Percentiles rank a stretch among this genome's conserved stretches.
Evolutionary conservation across 2,888 invertebrate genomes (phyloP).

Genomic region (Tenthredo notha): DNA sequence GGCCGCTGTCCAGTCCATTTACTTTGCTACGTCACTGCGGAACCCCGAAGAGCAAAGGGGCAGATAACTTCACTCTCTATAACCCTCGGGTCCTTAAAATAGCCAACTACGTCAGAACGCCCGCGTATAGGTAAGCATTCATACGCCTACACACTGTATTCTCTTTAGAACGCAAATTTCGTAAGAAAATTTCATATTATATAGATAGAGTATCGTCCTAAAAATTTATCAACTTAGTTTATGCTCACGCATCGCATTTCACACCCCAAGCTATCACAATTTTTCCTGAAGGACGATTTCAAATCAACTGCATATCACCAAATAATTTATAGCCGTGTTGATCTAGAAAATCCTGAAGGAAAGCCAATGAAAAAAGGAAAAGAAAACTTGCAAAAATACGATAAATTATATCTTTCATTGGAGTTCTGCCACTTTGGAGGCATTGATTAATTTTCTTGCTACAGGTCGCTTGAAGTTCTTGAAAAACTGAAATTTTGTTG

Average conservation of each 20-base stretch:
- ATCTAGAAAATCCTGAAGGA: background rate
- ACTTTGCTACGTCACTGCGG: conserved; percentile 71
- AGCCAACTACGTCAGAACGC: conserved; percentile 15
- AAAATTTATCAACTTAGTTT: background rate
- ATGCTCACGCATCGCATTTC: background rate
- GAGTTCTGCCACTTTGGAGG: background rate
- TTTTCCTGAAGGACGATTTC: background rate
- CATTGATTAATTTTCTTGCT: background rate
- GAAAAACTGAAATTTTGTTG: background rate
- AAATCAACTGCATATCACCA: background rate
- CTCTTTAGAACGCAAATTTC: background rate
- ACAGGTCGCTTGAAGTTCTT: background rate
- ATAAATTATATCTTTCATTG: background rate
- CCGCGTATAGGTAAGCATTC: conserved; percentile 1
- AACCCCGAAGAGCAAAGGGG: conserved; percentile 42
- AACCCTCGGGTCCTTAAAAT: conserved; percentile 27
- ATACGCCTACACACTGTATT: conserved; percentile 8
- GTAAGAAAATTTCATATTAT: background rate
- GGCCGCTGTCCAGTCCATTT: conserved; percentile 79
- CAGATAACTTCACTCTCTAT: conserved; percentile 33
- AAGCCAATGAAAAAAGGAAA: background rate
- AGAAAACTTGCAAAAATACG: background rate
- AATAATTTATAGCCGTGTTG: background rate
- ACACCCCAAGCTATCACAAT: background rate
- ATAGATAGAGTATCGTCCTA: background rate